Evolutionary conservation across 2,113 vertebrate genomes (phyloP), one percentile per base, ranked within the genome.

Genomic region (Bungarus multicinctus): DNA sequence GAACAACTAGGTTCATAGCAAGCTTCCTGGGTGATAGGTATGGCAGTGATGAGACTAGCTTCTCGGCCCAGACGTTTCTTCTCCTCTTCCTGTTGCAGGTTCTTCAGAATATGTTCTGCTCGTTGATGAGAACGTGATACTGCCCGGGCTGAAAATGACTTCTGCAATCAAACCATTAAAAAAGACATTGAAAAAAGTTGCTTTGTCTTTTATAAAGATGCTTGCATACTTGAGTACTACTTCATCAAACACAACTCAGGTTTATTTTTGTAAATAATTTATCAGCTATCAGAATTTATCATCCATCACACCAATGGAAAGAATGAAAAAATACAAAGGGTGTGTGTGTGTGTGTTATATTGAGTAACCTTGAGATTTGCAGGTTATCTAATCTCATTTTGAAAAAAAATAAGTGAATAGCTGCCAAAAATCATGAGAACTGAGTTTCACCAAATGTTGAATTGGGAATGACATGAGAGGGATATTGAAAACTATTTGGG

Each of bases 101-200:
- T 99, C 97, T 99, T 99, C 95, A 99, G 98, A 96, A 99, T 99
- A 94, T 99, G 99, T 95, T 99, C 99, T 0, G 99, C 99, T 86
- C 99, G 97, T 96, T 99, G 99, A 96, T 99, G 99, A 94, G 99
- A 99, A 86, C 99, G 99, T 0, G 99, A 99, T 92, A 99, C 99
- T 2, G 99, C 99, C 85, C 99, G 98, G 1, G 99, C 99, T 0
- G 99, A 99, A 97, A 99, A 99, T 1, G 99, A 99, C 97, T 99
- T 99, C 99, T 99, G 94, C 87, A 45, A 91, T 91, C 89, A 93
- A 94, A 45, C 88, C 0, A 93, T 57, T 27, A 89, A 90, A 27
- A 47, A 94, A 93, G 23, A 85, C 18, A 60, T 18, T 87, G 85
- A 11, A 55, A 94, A 22, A 10, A 93, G 47, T 74, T 93, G 30